A percentile compares a stretch with the other conserved stretches of the same genome.
These are phyloP conservation scores for Setipinna tenuifilis DNA, from an alignment of 2,797 vertebrate species.

Conservation along the genomic window DNA sequence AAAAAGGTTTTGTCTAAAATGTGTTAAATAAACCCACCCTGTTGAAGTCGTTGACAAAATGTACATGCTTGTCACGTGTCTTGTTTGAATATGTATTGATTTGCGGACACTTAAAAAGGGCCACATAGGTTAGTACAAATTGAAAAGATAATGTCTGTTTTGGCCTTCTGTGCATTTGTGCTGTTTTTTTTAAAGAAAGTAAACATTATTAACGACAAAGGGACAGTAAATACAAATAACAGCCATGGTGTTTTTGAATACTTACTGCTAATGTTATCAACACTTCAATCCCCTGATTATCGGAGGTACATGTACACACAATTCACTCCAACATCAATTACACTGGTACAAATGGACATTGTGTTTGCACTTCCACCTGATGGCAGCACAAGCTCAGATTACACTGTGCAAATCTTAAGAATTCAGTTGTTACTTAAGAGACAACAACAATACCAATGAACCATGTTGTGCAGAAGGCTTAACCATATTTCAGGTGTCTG, in stretches of 20 bases:
- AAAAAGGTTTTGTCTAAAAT: not conserved
- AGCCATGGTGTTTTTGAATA: not conserved
- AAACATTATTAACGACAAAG: not conserved
- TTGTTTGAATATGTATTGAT: not conserved
- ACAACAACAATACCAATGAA: no score
- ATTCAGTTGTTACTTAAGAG: no score
- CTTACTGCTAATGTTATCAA: not conserved
- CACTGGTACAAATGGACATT: not conserved
- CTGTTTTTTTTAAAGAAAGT: not conserved
- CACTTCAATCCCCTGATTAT: not conserved
- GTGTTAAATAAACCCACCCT: conserved; percentile 9
- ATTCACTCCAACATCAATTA: not conserved
- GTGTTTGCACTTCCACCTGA: not conserved
- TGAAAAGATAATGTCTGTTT: not conserved
- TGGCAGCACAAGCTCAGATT: not conserved
- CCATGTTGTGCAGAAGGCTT: no score
- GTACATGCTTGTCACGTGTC: not conserved
- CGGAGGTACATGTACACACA: not conserved
- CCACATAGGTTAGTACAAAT: not conserved
- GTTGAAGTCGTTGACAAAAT: not conserved
- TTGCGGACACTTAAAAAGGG: not conserved
- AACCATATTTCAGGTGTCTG: no score
- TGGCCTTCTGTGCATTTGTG: not conserved
- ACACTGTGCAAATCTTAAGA: no score
- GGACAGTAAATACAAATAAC: not conserved